Evolutionary conservation across 2,888 invertebrate species (phyloP), one percentile per base, ranked within the genome.

Genomic region (Scaptomyza parva): DNA sequence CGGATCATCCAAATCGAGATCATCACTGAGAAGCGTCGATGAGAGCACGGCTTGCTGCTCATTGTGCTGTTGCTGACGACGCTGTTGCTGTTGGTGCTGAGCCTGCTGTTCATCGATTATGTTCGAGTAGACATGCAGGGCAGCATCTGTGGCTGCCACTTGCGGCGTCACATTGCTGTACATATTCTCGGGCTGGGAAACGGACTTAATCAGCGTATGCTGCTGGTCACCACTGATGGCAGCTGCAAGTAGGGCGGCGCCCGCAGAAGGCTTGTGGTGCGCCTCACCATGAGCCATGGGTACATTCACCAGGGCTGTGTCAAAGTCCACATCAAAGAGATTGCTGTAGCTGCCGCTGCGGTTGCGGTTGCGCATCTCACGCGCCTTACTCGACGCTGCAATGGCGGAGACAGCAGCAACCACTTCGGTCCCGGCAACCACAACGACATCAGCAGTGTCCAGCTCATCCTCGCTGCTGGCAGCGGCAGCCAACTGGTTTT

Each of bases 1-100:
- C 28, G 92, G 92, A 87, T 92, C 92, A 59, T 92, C 92, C 60
- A 92, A 82, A 74, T 92, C 92, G 57, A 92, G 88, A 85, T 92
- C 92, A 70, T 92, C 91, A 59, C 89, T 89, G 43, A 92, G 75
- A 63, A 92, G 71, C 3, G 91, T 89, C n/a, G 92, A 91, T 28
- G 91, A 89, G 30, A 90, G 84, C 14, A 88, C 73, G 24, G 64
- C 64, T 7, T 65, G 62, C 39, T 71, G 75, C 37, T 58, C 71
- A 39, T 20, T 55, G 62, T 58, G 64, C 44, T 64, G 62, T 8
- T 26, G 59, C 37, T 78, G 72, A 28, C 80, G 76, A 22, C 79
- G 81, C 11, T 47, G 47, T 62, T 91, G 48, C 3, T 58, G 62
- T 39, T 62, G 62, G 6, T 22, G 59, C 35, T 78, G 79, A 3